phyloP scores from a whole-genome alignment of 1,140 invertebrate species.

The Drosophila kepulauana region DNA sequence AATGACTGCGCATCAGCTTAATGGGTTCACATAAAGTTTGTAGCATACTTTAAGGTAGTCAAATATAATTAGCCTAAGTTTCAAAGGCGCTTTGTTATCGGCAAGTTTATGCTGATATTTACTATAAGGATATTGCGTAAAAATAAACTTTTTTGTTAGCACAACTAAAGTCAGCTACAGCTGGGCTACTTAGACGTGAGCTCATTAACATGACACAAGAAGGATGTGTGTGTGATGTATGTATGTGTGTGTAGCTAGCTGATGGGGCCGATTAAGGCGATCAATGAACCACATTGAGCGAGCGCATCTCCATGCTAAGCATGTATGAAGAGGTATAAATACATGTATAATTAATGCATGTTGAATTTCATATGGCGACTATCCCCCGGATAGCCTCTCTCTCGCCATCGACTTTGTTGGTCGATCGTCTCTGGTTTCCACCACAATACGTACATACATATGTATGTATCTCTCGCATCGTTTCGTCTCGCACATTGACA shows the following conservation, averaged over 20 bases:
- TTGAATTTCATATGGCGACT: slow-evolving; percentile 1
- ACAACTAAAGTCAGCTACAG: not conserved
- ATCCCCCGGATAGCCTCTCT: not conserved
- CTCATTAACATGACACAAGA: not conserved
- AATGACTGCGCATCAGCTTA: no score
- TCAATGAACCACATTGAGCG: slow-evolving; percentile 15
- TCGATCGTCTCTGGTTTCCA: not conserved
- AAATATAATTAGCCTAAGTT: not conserved
- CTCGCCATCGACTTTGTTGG: no score
- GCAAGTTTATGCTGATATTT: not conserved
- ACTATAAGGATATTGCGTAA: not conserved
- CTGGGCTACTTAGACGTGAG: not conserved
- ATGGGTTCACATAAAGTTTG: no score
- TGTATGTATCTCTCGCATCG: not conserved
- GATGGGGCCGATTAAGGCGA: slow-evolving; percentile 2
- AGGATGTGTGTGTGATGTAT: no score
- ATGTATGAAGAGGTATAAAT: slow-evolving; percentile 5
- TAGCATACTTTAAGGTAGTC: slow-evolving; percentile 12
- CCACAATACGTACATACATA: no score
- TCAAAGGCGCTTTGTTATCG: not conserved
- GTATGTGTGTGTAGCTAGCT: not conserved
- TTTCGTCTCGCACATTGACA: slow-evolving; percentile 33
- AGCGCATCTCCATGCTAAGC: slow-evolving; percentile 1
- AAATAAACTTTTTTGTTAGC: not conserved
- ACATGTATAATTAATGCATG: slow-evolving; percentile 13